A percentile compares a stretch with the other conserved stretches of the same genome.
These are phyloP conservation scores for Sturnira hondurensis DNA, from an alignment of 2,113 vertebrate species.

Conservation along the genomic window DNA sequence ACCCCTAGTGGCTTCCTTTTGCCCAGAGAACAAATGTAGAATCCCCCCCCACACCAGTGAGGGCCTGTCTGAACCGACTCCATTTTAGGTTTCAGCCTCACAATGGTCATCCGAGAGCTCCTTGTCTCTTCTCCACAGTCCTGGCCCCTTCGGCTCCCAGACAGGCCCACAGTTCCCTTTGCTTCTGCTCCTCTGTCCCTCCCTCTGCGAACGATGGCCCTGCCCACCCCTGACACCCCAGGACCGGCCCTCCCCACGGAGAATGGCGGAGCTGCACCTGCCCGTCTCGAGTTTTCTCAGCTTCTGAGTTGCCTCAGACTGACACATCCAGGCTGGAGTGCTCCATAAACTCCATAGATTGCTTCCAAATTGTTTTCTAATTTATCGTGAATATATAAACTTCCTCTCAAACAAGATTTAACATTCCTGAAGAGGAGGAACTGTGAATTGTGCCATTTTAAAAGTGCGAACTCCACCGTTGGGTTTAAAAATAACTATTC, in stretches of 20 bases:
- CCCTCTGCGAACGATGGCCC: not conserved
- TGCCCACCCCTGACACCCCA: not conserved
- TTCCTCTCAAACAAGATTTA: slow-evolving; percentile 65
- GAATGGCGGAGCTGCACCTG: not conserved
- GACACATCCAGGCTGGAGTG: not conserved
- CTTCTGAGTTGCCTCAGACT: not conserved
- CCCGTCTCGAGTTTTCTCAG: not conserved
- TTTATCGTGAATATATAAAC: slow-evolving; percentile 49
- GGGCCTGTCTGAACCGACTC: not conserved
- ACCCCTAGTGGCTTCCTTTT: not conserved
- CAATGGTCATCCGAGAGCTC: not conserved
- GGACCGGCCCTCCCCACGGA: not conserved
- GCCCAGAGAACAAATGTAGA: not conserved
- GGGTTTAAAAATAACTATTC: slow-evolving; percentile 74
- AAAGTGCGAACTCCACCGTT: slow-evolving; percentile 69
- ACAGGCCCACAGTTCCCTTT: not conserved
- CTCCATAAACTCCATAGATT: slow-evolving; percentile 24
- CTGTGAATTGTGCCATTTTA: slow-evolving; percentile 70
- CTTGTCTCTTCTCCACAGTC: not conserved
- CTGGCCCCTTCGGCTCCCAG: no score
- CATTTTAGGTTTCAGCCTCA: not conserved
- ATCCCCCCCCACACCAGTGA: not conserved
- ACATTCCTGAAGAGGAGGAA: slow-evolving; percentile 62
- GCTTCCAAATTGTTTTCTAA: slow-evolving; percentile 69
- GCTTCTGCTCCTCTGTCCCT: not conserved